phyloP scores from a whole-genome alignment of 2,113 vertebrate species.

The Caranx melampygus region DNA sequence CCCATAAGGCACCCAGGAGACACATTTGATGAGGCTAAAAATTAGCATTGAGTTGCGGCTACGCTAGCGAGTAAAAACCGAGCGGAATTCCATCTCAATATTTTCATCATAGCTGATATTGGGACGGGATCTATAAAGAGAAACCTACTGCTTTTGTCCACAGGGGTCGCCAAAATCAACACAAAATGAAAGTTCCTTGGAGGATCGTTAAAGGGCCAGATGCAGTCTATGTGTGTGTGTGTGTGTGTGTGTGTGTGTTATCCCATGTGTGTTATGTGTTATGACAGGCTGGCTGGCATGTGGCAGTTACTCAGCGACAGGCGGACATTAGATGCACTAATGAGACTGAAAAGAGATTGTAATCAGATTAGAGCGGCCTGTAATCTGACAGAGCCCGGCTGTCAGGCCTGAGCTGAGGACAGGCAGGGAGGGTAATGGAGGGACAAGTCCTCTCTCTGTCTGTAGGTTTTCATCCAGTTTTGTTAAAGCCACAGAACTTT shows the following conservation, averaged over 20 bases:
- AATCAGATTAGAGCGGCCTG: constrained; percentile 42
- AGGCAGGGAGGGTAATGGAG: constrained; percentile 20
- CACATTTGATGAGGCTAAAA: too few species aligned
- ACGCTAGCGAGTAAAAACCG: too few species aligned
- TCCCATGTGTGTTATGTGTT: not conserved
- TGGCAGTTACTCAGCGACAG: constrained; percentile 36
- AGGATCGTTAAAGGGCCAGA: not conserved
- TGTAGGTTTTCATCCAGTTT: not conserved
- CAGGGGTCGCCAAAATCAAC: too few species aligned
- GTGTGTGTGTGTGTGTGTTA: not conserved
- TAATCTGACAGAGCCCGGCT: constrained; percentile 32
- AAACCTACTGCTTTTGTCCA: too few species aligned
- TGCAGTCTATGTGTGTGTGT: not conserved
- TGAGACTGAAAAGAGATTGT: constrained; percentile 48
- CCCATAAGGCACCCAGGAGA: too few species aligned
- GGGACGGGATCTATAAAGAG: too few species aligned
- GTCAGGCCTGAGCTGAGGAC: not conserved
- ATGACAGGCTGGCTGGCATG: constrained; percentile 38
- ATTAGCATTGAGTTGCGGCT: too few species aligned
- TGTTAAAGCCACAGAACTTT: not conserved
- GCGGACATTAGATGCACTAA: constrained; percentile 32
- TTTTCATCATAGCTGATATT: too few species aligned
- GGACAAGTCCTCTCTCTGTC: not conserved
- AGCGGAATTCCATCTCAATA: too few species aligned
- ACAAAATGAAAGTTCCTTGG: too few species aligned